A percentile compares a stretch with the other conserved stretches of the same genome.
These are phyloP conservation scores for Lacerta bilineata DNA, from an alignment of 2,797 vertebrate genomes.

Conservation along the genomic window DNA sequence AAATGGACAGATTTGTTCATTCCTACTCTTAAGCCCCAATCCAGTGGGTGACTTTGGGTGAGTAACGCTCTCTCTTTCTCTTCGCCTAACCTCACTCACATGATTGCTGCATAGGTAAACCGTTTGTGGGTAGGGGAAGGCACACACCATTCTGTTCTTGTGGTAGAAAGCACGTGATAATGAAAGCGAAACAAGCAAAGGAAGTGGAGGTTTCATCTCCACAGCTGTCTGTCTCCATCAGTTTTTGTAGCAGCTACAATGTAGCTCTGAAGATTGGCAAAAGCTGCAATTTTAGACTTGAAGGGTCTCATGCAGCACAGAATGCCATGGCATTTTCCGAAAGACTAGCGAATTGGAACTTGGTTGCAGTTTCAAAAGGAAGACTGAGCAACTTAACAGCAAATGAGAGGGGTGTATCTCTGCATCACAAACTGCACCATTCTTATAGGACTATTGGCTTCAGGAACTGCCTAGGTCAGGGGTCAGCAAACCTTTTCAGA, in stretches of 20 bases:
- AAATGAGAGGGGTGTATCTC: neutral
- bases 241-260: no score
- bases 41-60: neutral
- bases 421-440: no score
- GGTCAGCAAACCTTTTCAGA: no score
- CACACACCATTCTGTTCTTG: neutral
- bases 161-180: neutral
- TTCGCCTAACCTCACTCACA: neutral
- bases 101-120: no score
- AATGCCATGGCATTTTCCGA: neutral
- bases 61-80: no score
- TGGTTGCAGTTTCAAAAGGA: neutral
- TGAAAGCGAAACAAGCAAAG: neutral
- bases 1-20: no score
- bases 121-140: no score
- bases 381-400: neutral
- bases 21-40: no score
- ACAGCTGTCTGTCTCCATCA: neutral
- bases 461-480: neutral
- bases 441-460: neutral
- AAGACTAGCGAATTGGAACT: neutral
- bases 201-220: neutral
- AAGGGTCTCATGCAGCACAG: neutral
- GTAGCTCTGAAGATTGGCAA: neutral
- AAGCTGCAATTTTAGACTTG: neutral